These are phyloP conservation scores for Argyra leucocephala DNA, from an alignment of 2,888 invertebrate species.

Conservation along the genomic window DNA sequence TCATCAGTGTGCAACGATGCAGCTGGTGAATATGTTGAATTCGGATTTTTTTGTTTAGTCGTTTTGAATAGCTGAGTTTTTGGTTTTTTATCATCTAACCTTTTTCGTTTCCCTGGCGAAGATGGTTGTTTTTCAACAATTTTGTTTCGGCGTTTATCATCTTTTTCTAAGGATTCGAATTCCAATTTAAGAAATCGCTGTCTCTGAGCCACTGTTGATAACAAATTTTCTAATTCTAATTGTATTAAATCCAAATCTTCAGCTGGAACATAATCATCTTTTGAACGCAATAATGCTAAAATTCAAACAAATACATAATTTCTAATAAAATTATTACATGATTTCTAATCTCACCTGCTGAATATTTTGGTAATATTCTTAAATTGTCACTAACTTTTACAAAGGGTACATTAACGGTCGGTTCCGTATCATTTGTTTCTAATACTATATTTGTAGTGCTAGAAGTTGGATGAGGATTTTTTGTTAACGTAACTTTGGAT, in stretches of 20 bases:
- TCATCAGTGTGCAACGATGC: constrained; percentile 44
- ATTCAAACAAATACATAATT: constrained; percentile 12
- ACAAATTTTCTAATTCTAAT: constrained; percentile 72
- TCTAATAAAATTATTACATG: constrained; percentile 8
- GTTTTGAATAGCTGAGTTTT: constrained; percentile 53
- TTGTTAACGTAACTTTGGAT: neutral
- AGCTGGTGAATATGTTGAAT: constrained; percentile 40
- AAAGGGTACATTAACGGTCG: constrained; percentile 47
- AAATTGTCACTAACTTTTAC: constrained; percentile 61
- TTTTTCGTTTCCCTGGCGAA: constrained; percentile 37
- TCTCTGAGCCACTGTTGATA: constrained; percentile 73
- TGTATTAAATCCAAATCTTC: constrained; percentile 84
- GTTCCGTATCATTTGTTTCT: neutral
- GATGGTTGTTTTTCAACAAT: constrained; percentile 22
- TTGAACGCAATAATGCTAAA: constrained; percentile 53
- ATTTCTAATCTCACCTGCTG: constrained; percentile 40
- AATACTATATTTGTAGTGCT: neutral
- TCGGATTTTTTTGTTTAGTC: constrained; percentile 49
- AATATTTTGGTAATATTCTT: constrained; percentile 57
- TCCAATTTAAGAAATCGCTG: constrained; percentile 68
- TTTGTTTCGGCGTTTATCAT: constrained; percentile 48
- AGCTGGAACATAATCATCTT: constrained; percentile 70
- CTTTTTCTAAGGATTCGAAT: constrained; percentile 57
- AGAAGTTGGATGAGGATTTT: neutral
- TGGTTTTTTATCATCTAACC: constrained; percentile 46